phyloP scores from a whole-genome alignment of 1,140 invertebrate genomes.

The Drosophila carrolli region DNA sequence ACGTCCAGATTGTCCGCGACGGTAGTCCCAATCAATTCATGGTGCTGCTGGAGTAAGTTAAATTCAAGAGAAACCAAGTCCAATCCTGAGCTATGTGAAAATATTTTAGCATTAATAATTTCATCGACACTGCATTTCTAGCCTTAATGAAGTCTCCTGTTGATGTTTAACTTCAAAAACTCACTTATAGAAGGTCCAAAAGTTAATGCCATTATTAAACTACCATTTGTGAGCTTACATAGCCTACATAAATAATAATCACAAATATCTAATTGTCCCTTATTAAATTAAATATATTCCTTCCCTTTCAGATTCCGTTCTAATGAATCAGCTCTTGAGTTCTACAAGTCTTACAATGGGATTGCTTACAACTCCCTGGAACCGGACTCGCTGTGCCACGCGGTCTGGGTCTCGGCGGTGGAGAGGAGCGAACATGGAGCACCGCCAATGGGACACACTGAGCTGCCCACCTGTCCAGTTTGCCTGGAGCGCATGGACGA shows the following conservation, averaged over 20 bases:
- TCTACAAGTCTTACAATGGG: slow-evolving; percentile 97
- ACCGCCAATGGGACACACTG: slow-evolving; percentile 92
- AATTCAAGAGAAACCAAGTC: slow-evolving; percentile 49
- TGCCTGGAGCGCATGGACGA: slow-evolving; percentile 98
- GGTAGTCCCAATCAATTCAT: slow-evolving; percentile 98
- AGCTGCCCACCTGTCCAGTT: slow-evolving; percentile 97
- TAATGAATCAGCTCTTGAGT: slow-evolving; percentile 93
- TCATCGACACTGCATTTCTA: too few relatives aligned
- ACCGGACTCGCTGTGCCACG: slow-evolving; percentile 94
- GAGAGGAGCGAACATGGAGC: slow-evolving; percentile 91
- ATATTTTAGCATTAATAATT: too few relatives aligned
- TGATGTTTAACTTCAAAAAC: too few relatives aligned
- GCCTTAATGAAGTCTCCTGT: too few relatives aligned
- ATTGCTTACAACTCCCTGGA: slow-evolving; percentile 96
- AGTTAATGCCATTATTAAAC: too few relatives aligned
- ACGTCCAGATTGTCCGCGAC: slow-evolving; percentile 96
- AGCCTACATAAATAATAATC: too few relatives aligned
- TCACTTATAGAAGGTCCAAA: too few relatives aligned
- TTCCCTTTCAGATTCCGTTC: slow-evolving; percentile 85
- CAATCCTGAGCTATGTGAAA: too few relatives aligned
- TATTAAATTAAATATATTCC: neutral
- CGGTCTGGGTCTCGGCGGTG: slow-evolving; percentile 97
- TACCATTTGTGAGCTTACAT: too few relatives aligned
- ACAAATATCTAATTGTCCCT: too few relatives aligned
- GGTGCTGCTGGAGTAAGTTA: slow-evolving; percentile 92